Conservation (phyloP, 92 coral and sea anemone genomes). For the Hydrozoanthus gracilis region DNA sequence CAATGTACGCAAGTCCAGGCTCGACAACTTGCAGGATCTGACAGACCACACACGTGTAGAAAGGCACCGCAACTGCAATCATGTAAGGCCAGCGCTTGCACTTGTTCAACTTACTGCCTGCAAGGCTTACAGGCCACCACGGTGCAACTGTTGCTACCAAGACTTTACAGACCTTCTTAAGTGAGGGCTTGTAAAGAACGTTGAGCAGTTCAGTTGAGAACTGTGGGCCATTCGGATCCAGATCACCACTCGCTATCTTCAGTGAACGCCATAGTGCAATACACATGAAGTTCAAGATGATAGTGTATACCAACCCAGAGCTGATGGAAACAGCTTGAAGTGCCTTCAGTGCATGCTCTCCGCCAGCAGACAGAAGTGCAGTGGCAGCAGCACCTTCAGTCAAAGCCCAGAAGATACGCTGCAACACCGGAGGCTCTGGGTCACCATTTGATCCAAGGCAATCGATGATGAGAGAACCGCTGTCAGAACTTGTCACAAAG, state of each 20-base stretch:
- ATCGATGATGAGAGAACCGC: slow-evolving; percentile 94
- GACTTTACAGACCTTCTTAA: slow-evolving; percentile 35
- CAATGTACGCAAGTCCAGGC: slow-evolving; percentile 67
- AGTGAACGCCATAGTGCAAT: slow-evolving; percentile 85
- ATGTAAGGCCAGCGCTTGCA: slow-evolving; percentile 49
- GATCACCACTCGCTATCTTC: slow-evolving; percentile 71
- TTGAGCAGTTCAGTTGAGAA: slow-evolving; percentile 75
- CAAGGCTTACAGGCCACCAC: slow-evolving; percentile 84
- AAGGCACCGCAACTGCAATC: slow-evolving; percentile 62
- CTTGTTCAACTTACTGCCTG: slow-evolving; percentile 57
- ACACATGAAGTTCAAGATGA: slow-evolving; percentile 75
- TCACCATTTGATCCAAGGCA: slow-evolving; percentile 90
- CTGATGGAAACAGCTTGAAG: slow-evolving; percentile 86
- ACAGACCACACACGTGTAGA: slow-evolving; percentile 66
- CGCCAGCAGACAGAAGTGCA: slow-evolving; percentile 82
- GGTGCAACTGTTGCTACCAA: slow-evolving; percentile 74
- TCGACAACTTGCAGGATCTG: slow-evolving; percentile 60
- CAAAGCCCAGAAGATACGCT: slow-evolving; percentile 92
- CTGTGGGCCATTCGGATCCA: slow-evolving; percentile 72
- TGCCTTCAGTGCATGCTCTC: slow-evolving; percentile 70
- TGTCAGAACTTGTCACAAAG: slow-evolving; percentile 95
- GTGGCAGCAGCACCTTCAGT: slow-evolving; percentile 94
- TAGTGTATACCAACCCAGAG: slow-evolving; percentile 85
- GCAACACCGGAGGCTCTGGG: slow-evolving; percentile 86
- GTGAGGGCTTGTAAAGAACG: slow-evolving; percentile 65